phyloP scores from a whole-genome alignment of 1,140 invertebrate species.

The Heliconius hewitsoni region DNA sequence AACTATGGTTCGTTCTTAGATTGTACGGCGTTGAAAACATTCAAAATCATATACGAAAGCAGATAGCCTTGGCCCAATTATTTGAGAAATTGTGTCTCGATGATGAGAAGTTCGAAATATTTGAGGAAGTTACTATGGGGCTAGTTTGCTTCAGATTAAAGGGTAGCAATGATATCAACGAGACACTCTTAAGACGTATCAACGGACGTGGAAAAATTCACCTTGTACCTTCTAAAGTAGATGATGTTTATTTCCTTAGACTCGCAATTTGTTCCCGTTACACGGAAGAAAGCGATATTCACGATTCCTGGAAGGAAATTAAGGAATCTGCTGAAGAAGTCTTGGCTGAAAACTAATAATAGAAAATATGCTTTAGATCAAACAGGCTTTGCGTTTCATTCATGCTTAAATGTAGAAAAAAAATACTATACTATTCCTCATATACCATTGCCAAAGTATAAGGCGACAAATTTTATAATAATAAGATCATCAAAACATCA shows the following conservation, averaged over 20 bases:
- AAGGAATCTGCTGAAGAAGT: slow-evolving; percentile 86
- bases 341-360: slow-evolving; percentile 63
- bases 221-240: slow-evolving; percentile 94
- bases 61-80: slow-evolving; percentile 88
- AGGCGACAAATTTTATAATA: neutral
- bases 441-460: neutral
- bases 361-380: neutral
- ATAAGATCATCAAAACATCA: no score
- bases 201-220: slow-evolving; percentile 97
- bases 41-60: slow-evolving; percentile 92
- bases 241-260: slow-evolving; percentile 92
- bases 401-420: neutral
- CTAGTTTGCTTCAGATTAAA: slow-evolving; percentile 97
- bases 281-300: slow-evolving; percentile 91
- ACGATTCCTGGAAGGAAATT: slow-evolving; percentile 93
- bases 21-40: slow-evolving; percentile 94
- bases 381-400: neutral
- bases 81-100: slow-evolving; percentile 87
- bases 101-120: slow-evolving; percentile 93
- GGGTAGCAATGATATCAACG: slow-evolving; percentile 92
- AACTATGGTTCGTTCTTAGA: slow-evolving; percentile 98
- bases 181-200: slow-evolving; percentile 91
- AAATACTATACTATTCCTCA: neutral
- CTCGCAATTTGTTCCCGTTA: slow-evolving; percentile 95
- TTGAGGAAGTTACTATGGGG: slow-evolving; percentile 93